Evolutionary conservation across 2,113 vertebrate species (phyloP).

Genomic region (Chaetodon auriga): DNA sequence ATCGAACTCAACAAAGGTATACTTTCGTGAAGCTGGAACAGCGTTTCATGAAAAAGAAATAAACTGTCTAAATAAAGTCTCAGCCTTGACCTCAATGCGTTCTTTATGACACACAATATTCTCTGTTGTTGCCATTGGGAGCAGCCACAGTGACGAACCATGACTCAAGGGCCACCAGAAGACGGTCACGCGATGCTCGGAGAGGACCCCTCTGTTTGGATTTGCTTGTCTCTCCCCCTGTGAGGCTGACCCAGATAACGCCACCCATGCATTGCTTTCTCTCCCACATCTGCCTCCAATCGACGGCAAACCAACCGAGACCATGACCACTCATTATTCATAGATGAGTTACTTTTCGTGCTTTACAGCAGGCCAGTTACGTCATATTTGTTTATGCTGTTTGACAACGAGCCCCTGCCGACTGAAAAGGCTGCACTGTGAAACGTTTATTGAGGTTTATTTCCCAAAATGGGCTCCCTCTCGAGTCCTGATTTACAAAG

Average conservation of each 20-base stretch:
- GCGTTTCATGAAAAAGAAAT: background rate
- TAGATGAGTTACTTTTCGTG: conserved; percentile 65
- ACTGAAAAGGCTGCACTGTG: conserved; percentile 54
- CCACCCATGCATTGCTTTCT: conserved; percentile 74
- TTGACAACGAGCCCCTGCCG: conserved; percentile 52
- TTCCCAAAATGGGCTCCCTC: conserved; percentile 44
- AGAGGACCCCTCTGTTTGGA: conserved; percentile 63
- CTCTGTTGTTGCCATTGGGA: background rate
- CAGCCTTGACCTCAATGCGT: background rate
- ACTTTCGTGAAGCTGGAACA: background rate
- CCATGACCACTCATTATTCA: conserved; percentile 80
- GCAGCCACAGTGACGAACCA: background rate
- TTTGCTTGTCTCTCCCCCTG: conserved; percentile 57
- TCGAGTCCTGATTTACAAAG: conserved; percentile 19
- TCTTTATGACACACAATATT: background rate
- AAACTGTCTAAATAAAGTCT: conserved; percentile 3
- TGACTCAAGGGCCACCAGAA: conserved; percentile 26
- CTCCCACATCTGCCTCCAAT: conserved; percentile 82
- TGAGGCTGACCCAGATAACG: conserved; percentile 78
- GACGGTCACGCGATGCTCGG: conserved; percentile 46
- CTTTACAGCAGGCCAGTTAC: conserved; percentile 64
- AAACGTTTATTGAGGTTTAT: conserved; percentile 53
- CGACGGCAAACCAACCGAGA: conserved; percentile 67
- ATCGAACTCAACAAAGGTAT: too few species aligned
- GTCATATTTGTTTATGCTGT: conserved; percentile 75